Percentiles rank a stretch among this genome's conserved stretches.
Conservation (phyloP, 2,888 invertebrate genomes). For the Coecobrya sp. region DNA sequence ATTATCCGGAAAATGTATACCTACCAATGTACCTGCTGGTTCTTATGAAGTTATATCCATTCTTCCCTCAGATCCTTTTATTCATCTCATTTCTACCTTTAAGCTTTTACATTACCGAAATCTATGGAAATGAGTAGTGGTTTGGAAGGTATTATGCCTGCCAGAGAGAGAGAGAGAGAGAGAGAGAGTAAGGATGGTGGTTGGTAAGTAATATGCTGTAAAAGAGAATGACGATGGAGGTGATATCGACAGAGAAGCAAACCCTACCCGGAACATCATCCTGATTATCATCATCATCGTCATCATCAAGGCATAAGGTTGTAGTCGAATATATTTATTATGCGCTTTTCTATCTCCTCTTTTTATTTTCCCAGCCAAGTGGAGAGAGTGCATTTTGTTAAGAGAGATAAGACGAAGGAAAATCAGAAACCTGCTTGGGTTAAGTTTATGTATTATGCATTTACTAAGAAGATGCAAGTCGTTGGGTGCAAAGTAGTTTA, state of each 20-base stretch:
- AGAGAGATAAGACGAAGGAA: constrained; percentile 12
- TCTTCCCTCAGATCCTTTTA: not conserved
- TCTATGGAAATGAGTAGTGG: constrained; percentile 59
- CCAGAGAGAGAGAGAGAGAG: constrained; percentile 10
- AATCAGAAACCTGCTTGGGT: constrained; percentile 63
- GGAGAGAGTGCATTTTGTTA: constrained; percentile 37
- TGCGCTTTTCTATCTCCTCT: constrained; percentile 15
- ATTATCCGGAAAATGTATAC: constrained; percentile 21
- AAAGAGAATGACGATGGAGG: not conserved
- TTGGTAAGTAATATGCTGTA: constrained; percentile 6
- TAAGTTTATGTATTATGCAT: constrained; percentile 82
- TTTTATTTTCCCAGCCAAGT: constrained; percentile 16
- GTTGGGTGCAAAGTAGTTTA: constrained; percentile 82
- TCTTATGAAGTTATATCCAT: not conserved
- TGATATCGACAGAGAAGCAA: not conserved
- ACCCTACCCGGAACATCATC: constrained; percentile 33
- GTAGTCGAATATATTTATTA: constrained; percentile 47
- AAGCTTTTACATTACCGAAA: constrained; percentile 31
- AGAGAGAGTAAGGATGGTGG: not conserved
- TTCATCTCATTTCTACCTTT: constrained; percentile 3
- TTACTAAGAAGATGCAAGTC: constrained; percentile 76
- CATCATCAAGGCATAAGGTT: constrained; percentile 23
- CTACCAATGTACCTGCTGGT: not conserved
- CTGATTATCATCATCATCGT: constrained; percentile 26
- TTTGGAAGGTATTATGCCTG: constrained; percentile 54